Evolutionary conservation across 2,113 vertebrate genomes (phyloP), one percentile per base, ranked within the genome.

Genomic region (Tenrec ecaudatus): DNA sequence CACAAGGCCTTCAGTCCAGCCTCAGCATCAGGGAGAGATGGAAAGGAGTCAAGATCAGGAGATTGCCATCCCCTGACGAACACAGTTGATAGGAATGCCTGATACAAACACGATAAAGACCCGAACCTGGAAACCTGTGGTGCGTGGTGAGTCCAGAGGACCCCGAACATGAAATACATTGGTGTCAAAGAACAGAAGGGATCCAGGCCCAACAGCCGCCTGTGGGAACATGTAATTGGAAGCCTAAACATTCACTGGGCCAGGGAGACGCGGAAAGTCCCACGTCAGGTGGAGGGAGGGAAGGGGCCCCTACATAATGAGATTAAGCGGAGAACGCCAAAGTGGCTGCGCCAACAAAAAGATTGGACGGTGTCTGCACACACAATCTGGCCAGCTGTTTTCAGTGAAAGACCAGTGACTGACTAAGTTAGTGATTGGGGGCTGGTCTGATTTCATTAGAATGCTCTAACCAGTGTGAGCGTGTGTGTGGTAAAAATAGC

Each of bases 1-100:
- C 97, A 97, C 96, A 97, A 98, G 97, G 97, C 97, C 94, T 98
- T 97, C 89, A 14, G 68, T 93, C 97, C 97, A 83, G 92, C 86
- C 90, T 90, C 47, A 79, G 93, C 81, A 96, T 88, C 80, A 33
- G 90, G 69, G 60, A 27, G 92, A 96, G 95, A 96, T 43, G 95
- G 95, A 95, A 96, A 94, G 80, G 90, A 92, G 92, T 91, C 95
- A 93, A 95, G 90, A 93, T 66, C 90, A 91, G 86, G 77, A 73
- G 83, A 83, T 95, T 93, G 90, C 27, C 87, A 92, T 93, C 73
- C 89, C 71, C 33, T 31, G 36, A 71, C 78, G 58, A 33, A 90
- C 85, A 93, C 94, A 91, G 93, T 95, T 31, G 53, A 64, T 62
- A 83, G 36, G 66, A 53, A 71, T 68, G 71, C 84, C 77, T 95